These are phyloP conservation scores for Peucedramus taeniatus DNA, from an alignment of 2,113 vertebrate species.

Conservation along the genomic window DNA sequence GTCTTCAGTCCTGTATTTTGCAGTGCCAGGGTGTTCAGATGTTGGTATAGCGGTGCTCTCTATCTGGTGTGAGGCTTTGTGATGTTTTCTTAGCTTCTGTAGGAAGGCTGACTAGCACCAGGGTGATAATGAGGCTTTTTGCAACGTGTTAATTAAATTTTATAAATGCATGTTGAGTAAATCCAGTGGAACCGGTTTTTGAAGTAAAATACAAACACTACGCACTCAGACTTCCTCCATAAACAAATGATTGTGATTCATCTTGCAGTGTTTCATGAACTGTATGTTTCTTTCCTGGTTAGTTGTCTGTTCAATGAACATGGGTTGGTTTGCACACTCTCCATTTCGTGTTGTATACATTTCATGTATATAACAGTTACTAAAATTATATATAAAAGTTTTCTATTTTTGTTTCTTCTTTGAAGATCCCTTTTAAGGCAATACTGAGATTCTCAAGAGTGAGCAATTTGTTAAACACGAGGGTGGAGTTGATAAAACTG, in stretches of 20 bases:
- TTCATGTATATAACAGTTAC: background rate
- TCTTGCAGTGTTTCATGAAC: conserved; percentile 1
- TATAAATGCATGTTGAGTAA: conserved; percentile 9
- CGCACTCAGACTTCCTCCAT: conserved; percentile 26
- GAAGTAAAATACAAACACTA: conserved; percentile 31
- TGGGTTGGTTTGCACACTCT: background rate
- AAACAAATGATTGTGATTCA: conserved; percentile 55
- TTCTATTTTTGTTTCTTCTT: background rate
- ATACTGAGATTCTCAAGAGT: background rate
- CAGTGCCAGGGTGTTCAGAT: background rate
- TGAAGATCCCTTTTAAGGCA: background rate
- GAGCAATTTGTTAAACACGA: background rate
- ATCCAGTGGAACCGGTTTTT: conserved; percentile 50
- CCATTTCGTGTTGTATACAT: background rate
- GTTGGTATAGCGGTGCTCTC: background rate
- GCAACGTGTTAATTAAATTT: conserved; percentile 53
- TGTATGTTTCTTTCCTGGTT: background rate
- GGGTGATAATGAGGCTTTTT: conserved; percentile 57
- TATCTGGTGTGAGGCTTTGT: background rate
- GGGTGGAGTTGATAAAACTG: conserved; percentile 16
- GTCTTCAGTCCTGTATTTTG: background rate
- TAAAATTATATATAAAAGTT: background rate
- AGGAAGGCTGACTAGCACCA: conserved; percentile 7
- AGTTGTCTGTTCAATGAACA: background rate
- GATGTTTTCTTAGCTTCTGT: background rate